Conservation (phyloP, 2,113 vertebrate genomes). For the Trematocara stigmaticum region DNA sequence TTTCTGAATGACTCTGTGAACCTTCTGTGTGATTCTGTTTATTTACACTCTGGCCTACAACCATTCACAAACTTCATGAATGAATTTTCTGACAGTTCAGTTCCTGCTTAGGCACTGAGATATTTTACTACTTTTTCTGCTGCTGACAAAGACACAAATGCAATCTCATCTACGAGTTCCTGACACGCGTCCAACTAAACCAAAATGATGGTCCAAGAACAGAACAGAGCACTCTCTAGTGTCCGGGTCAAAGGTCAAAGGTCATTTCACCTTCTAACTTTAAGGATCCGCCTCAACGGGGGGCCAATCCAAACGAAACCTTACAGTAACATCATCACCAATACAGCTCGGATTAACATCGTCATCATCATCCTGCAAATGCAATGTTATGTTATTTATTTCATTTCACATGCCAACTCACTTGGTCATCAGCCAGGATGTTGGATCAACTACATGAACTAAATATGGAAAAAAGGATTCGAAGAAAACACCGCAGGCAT, state of each 20-base stretch:
- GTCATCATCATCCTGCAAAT: not conserved
- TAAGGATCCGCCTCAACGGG: not conserved
- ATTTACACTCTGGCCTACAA: not conserved
- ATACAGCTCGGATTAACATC: not conserved
- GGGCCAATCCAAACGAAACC: not conserved
- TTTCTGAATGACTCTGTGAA: not conserved
- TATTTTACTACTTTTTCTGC: not conserved
- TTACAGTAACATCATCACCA: not conserved
- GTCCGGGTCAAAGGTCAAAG: not conserved
- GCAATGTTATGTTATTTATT: not conserved
- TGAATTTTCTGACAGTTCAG: not conserved
- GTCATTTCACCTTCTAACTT: not conserved
- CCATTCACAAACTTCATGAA: not conserved
- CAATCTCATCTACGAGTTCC: not conserved
- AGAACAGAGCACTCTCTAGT: not conserved
- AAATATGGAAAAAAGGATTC: not conserved
- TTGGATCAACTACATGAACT: not conserved
- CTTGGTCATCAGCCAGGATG: not conserved
- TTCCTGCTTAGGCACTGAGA: not conserved
- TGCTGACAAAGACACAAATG: not conserved
- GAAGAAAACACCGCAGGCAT: not conserved
- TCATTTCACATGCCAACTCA: not conserved
- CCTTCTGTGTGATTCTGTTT: not conserved
- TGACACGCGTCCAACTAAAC: not conserved
- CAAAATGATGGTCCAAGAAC: not conserved